Evolutionary conservation across 2,888 invertebrate genomes (phyloP).

Genomic region (Drosophila flavopinicola): DNA sequence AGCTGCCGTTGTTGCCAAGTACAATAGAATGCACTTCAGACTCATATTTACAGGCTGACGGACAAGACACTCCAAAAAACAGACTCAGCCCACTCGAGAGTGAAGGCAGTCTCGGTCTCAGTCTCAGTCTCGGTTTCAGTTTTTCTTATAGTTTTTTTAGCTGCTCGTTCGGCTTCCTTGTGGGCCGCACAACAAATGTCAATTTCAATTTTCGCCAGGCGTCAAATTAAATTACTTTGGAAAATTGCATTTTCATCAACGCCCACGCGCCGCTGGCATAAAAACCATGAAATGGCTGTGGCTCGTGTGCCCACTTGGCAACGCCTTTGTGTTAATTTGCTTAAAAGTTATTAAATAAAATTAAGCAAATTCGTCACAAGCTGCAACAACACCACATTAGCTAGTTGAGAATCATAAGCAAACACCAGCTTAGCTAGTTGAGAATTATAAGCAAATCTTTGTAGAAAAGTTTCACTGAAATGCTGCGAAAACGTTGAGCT

Average conservation of each 20-base stretch:
- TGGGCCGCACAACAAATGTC: slow-evolving; percentile 71
- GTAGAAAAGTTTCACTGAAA: not conserved
- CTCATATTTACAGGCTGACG: slow-evolving; percentile 14
- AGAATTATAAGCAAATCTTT: slow-evolving; percentile 2
- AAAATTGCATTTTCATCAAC: slow-evolving; percentile 69
- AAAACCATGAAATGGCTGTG: slow-evolving; percentile 19
- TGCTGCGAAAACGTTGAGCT: no score
- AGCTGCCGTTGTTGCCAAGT: slow-evolving; percentile 35
- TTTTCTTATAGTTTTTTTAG: no score
- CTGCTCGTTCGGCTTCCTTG: slow-evolving; percentile 61
- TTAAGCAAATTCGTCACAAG: not conserved
- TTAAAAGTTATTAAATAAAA: slow-evolving; percentile 33
- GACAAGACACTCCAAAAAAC: slow-evolving; percentile 13
- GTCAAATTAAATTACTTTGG: slow-evolving; percentile 67
- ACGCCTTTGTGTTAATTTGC: slow-evolving; percentile 65
- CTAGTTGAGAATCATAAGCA: not conserved
- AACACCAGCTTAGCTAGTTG: not conserved
- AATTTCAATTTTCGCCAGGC: slow-evolving; percentile 74
- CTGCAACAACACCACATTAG: no score
- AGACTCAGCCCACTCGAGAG: slow-evolving; percentile 27
- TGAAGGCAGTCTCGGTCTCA: slow-evolving; percentile 17
- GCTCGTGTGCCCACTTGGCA: slow-evolving; percentile 46
- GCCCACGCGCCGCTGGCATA: slow-evolving; percentile 48
- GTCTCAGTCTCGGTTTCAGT: no score
- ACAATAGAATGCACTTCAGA: slow-evolving; percentile 44